Percentiles rank a stretch among this genome's conserved stretches.
Conservation (phyloP, 2,113 vertebrate genomes). For the Perognathus longimembris region DNA sequence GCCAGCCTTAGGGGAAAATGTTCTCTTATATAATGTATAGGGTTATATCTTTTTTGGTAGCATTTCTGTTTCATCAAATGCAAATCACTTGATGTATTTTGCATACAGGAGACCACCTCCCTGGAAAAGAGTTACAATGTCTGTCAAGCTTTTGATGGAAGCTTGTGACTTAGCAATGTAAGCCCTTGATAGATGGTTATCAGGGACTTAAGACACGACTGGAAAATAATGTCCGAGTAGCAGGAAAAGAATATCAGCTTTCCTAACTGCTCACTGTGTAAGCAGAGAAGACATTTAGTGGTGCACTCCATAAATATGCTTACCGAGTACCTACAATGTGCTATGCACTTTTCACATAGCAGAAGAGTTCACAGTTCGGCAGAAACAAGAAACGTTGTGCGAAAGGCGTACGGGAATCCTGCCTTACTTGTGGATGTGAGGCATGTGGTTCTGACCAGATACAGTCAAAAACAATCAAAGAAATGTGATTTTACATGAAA, state of each 20-base stretch:
- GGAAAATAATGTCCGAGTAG: neutral
- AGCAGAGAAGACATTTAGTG: neutral
- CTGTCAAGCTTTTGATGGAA: neutral
- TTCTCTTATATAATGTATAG: slow-evolving; percentile 27
- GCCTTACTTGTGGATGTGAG: no score
- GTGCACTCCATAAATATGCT: neutral
- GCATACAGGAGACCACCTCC: neutral
- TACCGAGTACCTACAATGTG: neutral
- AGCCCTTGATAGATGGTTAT: neutral
- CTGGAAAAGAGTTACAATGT: neutral
- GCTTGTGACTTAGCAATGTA: neutral
- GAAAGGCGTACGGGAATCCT: neutral
- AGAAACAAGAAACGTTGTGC: neutral
- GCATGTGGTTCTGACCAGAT: no score
- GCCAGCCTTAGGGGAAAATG: neutral
- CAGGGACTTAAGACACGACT: slow-evolving; percentile 7
- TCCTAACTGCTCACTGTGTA: neutral
- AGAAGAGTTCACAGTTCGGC: neutral
- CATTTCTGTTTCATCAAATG: slow-evolving; percentile 34
- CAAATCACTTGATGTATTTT: slow-evolving; percentile 31
- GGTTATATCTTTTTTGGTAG: neutral
- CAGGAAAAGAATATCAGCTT: neutral
- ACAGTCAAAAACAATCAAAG: no score
- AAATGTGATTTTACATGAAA: no score
- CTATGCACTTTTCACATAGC: neutral